These are phyloP conservation scores for Meloidogyne floridensis DNA, from an alignment of 1,140 invertebrate genomes.

Conservation along the genomic window DNA sequence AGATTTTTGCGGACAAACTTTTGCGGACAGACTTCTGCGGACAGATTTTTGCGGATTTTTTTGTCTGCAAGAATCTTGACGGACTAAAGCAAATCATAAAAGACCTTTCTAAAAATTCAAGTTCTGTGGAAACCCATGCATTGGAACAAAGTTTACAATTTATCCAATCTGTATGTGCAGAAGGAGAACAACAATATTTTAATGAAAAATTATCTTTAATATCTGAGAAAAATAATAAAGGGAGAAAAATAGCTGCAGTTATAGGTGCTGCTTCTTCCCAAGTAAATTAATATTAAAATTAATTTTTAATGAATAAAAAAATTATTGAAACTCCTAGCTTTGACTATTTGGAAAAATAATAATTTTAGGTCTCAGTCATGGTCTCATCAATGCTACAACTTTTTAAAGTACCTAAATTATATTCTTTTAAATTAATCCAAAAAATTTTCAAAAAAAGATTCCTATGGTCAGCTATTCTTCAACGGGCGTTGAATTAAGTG, in stretches of 20 bases:
- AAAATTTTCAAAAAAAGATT: slow-evolving; percentile 68
- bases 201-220: neutral
- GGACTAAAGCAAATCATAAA: too few species aligned
- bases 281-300: slow-evolving; percentile 59
- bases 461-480: slow-evolving; percentile 78
- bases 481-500: slow-evolving; percentile 75
- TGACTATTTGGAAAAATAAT: too few species aligned
- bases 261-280: slow-evolving; percentile 74
- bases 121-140: slow-evolving; percentile 78
- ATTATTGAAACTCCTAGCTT: too few species aligned
- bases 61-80: too few species aligned
- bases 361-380: slow-evolving; percentile 69
- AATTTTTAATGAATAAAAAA: too few species aligned
- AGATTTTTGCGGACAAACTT: too few species aligned
- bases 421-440: too few species aligned
- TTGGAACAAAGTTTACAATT: slow-evolving; percentile 81
- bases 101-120: slow-evolving; percentile 16
- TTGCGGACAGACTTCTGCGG: too few species aligned
- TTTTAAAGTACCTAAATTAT: slow-evolving; percentile 70
- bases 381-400: slow-evolving; percentile 74
- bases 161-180: slow-evolving; percentile 71
- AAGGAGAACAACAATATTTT: neutral
- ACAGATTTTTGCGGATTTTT: too few species aligned
- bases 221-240: neutral
- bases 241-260: slow-evolving; percentile 67